Percentiles rank a stretch among this genome's conserved stretches.
Evolutionary conservation across 2,797 vertebrate genomes (phyloP).

Genomic region (Channallabes apus): DNA sequence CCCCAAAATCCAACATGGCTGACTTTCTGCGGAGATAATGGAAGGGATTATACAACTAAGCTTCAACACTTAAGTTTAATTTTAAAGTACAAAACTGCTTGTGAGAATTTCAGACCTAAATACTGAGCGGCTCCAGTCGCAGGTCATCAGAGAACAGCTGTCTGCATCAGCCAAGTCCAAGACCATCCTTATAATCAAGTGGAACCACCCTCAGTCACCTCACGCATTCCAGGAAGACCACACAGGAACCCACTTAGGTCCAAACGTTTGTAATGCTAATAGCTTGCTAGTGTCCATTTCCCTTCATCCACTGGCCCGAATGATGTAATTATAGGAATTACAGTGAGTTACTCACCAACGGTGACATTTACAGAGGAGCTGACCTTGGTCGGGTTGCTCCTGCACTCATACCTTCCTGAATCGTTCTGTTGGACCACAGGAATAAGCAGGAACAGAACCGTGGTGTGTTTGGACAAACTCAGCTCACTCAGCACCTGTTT

Average conservation of each 20-base stretch:
- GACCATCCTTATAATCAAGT: too few species aligned
- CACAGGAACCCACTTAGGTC: too few species aligned
- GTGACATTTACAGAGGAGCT: background rate
- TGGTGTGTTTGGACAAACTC: background rate
- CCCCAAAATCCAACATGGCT: background rate
- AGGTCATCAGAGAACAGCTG: too few species aligned
- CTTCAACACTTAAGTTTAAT: too few species aligned
- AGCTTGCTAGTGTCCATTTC: too few species aligned
- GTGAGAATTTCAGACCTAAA: too few species aligned
- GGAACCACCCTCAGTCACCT: too few species aligned
- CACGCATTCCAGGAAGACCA: too few species aligned
- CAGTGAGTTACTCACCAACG: background rate
- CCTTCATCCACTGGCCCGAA: background rate
- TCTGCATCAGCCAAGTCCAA: too few species aligned
- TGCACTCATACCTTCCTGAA: conserved; percentile 44
- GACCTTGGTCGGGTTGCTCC: background rate
- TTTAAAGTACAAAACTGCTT: too few species aligned
- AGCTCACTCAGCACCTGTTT: background rate
- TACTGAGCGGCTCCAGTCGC: too few species aligned
- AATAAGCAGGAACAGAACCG: conserved; percentile 26
- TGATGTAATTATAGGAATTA: background rate
- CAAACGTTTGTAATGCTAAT: too few species aligned
- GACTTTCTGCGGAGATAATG: background rate
- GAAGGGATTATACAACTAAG: background rate
- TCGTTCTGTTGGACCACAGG: conserved; percentile 12